Evolutionary conservation across 2,888 invertebrate genomes (phyloP).

Genomic region (Pyrrhia umbra): DNA sequence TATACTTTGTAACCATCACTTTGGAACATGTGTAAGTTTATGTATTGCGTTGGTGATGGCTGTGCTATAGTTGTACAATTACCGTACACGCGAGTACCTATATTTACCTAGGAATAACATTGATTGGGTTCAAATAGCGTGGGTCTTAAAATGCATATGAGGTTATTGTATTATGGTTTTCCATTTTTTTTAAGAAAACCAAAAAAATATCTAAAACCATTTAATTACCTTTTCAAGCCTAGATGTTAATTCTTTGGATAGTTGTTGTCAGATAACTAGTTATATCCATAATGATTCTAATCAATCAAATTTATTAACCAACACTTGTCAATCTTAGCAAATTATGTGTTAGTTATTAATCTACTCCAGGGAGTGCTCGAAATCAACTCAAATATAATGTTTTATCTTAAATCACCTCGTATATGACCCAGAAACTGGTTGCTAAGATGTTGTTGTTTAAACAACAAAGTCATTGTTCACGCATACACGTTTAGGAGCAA

Average conservation of each 20-base stretch:
- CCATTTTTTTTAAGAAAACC: too few species aligned
- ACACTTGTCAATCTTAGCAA: too few species aligned
- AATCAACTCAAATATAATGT: not conserved
- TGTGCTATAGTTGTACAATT: conserved; percentile 50
- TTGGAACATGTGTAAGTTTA: conserved; percentile 43
- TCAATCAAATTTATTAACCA: too few species aligned
- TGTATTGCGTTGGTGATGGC: conserved; percentile 31
- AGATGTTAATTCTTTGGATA: too few species aligned
- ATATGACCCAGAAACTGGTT: conserved; percentile 29
- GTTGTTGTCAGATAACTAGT: too few species aligned
- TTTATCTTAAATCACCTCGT: not conserved
- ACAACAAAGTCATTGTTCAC: conserved; percentile 42
- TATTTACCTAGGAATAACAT: conserved; percentile 22
- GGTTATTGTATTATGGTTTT: too few species aligned
- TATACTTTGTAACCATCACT: conserved; percentile 73
- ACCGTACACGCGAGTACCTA: conserved; percentile 9
- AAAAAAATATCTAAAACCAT: too few species aligned
- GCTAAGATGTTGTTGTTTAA: conserved; percentile 20
- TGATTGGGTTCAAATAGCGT: conserved; percentile 15
- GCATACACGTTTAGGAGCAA: conserved; percentile 63
- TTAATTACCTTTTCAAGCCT: too few species aligned
- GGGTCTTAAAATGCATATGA: not conserved
- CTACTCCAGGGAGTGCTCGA: not conserved
- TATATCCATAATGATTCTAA: too few species aligned
- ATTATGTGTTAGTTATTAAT: too few species aligned